Conservation (phyloP, 2,888 invertebrate species). For the Tiliacea aurago region DNA sequence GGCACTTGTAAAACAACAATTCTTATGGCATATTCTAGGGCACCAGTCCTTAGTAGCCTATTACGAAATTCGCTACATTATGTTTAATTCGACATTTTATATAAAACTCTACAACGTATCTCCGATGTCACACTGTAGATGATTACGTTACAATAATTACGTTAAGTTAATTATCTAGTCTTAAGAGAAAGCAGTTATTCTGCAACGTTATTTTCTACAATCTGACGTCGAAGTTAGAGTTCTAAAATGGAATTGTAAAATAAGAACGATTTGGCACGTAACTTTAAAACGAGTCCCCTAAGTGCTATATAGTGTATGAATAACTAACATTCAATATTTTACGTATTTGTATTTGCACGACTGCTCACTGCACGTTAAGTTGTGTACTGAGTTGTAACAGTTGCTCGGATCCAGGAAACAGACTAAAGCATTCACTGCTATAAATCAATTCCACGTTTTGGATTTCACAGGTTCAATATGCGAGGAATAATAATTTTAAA, state of each 20-base stretch:
- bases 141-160: conserved; percentile 13
- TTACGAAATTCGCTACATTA: conserved; percentile 43
- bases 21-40: conserved; percentile 55
- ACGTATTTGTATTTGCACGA: conserved; percentile 77
- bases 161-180: conserved; percentile 16
- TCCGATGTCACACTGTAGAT: conserved; percentile 38
- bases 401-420: conserved; percentile 44
- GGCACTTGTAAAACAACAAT: conserved; percentile 69
- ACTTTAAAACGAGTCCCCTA: conserved; percentile 72
- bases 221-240: conserved; percentile 47
- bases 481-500: conserved; percentile 47
- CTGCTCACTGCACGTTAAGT: conserved; percentile 54
- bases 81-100: conserved; percentile 47
- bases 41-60: conserved; percentile 55
- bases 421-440: conserved; percentile 37
- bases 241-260: conserved; percentile 52
- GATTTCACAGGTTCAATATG: conserved; percentile 44
- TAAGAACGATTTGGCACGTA: conserved; percentile 77
- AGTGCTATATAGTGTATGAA: conserved; percentile 75
- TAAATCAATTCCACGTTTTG: conserved; percentile 59
- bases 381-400: conserved; percentile 65
- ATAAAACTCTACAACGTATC: conserved; percentile 37
- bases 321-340: conserved; percentile 80
- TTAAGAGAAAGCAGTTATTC: conserved; percentile 23
- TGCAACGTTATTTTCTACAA: conserved; percentile 38